phyloP scores from a whole-genome alignment of 2,797 vertebrate species.

The Darevskia nairensis region DNA sequence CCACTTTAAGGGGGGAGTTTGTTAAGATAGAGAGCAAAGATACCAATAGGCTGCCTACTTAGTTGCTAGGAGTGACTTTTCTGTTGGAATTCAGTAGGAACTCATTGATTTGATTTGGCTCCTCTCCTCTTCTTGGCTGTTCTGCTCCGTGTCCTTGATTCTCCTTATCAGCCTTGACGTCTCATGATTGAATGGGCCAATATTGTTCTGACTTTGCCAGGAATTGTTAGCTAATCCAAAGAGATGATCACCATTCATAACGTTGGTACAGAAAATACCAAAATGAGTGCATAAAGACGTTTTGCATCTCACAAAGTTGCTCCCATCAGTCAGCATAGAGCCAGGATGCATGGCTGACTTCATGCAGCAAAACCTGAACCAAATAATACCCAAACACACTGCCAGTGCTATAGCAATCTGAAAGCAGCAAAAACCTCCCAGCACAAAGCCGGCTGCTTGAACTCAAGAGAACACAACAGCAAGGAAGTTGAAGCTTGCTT shows the following conservation, averaged over 20 bases:
- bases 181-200: neutral
- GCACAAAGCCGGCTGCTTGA: too few relatives aligned
- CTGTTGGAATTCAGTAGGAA: neutral
- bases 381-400: neutral
- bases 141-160: neutral
- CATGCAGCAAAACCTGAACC: neutral
- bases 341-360: neutral
- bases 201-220: neutral
- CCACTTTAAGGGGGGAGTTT: too few relatives aligned
- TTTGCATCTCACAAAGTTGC: neutral
- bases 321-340: neutral
- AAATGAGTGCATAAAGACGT: neutral
- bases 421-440: neutral
- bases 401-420: neutral
- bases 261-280: neutral
- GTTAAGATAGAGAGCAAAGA: neutral
- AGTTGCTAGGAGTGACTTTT: neutral
- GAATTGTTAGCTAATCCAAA: neutral
- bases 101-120: neutral
- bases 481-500: neutral
- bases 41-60: neutral
- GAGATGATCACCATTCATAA: neutral
- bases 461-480: neutral
- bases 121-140: neutral
- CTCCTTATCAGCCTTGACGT: neutral